Evolutionary conservation across 1,140 invertebrate species (phyloP).

Genomic region (Orius insidiosus): DNA sequence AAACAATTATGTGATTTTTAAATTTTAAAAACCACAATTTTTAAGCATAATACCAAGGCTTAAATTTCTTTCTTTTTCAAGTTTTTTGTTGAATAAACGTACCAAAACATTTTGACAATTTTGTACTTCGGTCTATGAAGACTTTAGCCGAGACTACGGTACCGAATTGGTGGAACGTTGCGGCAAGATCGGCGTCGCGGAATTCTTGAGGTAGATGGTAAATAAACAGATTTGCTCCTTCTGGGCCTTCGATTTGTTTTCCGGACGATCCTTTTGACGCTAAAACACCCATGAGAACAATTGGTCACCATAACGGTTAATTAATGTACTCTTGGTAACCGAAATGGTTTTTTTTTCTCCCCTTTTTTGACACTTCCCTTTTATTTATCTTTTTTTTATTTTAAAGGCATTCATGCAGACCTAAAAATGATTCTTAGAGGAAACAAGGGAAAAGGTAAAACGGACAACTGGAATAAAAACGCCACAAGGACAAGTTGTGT

Average conservation of each 20-base stretch:
- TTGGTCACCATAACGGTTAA: neutral
- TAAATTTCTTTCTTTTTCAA: too few species aligned
- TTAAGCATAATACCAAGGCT: too few species aligned
- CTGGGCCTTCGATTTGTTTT: slow-evolving; percentile 83
- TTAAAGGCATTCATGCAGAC: neutral
- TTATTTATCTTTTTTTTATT: neutral
- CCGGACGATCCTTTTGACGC: slow-evolving; percentile 14
- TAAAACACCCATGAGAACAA: slow-evolving; percentile 14
- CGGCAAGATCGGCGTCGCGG: slow-evolving; percentile 81
- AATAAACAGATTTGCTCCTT: slow-evolving; percentile 96
- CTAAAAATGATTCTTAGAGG: too few species aligned
- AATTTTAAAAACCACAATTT: too few species aligned
- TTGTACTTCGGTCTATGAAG: slow-evolving; percentile 98
- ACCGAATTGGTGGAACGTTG: slow-evolving; percentile 90
- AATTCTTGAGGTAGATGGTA: slow-evolving; percentile 98
- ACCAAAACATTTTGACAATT: slow-evolving; percentile 97
- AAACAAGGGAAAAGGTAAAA: slow-evolving; percentile 3
- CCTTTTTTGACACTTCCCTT: neutral
- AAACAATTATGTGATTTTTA: too few species aligned
- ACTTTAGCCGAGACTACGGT: slow-evolving; percentile 96
- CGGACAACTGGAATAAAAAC: neutral
- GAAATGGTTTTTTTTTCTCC: neutral
- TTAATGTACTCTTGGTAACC: slow-evolving; percentile 9
- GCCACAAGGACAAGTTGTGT: slow-evolving; percentile 6
- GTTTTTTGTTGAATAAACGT: slow-evolving; percentile 22